Conservation (phyloP, 2,113 vertebrate species). For the Nettapus auritus region DNA sequence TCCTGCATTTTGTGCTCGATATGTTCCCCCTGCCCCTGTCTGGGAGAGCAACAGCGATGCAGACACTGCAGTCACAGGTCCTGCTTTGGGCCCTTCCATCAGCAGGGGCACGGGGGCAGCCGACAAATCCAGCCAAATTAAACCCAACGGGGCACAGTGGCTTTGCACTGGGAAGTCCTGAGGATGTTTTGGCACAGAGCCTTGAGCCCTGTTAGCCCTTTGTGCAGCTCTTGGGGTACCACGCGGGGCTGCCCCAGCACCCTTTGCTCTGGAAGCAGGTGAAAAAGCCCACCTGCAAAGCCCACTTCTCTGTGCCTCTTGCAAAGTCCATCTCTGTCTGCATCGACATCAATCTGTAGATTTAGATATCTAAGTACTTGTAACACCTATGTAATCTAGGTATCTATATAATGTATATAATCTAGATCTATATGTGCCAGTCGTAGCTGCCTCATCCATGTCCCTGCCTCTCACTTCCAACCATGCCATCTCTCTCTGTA, state of each 20-base stretch:
- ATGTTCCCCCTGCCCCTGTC: too few relatives aligned
- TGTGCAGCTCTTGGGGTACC: background rate
- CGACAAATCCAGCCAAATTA: background rate
- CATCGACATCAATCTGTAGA: background rate
- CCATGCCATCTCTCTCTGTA: too few relatives aligned
- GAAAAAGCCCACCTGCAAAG: background rate
- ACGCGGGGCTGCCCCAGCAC: rapidly evolving
- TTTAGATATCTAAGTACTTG: too few relatives aligned
- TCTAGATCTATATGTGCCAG: too few relatives aligned
- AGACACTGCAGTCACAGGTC: too few relatives aligned
- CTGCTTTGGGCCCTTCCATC: too few relatives aligned
- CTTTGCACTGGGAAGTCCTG: background rate
- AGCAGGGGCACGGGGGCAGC: background rate
- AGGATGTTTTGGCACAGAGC: too few relatives aligned
- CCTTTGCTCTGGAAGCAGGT: background rate
- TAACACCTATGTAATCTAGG: background rate
- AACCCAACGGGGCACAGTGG: background rate
- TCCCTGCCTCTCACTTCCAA: background rate
- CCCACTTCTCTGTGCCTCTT: background rate
- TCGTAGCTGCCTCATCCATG: background rate
- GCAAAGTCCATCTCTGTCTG: background rate
- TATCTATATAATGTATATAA: background rate
- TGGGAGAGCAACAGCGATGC: background rate
- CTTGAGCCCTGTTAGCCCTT: background rate
- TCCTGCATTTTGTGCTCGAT: background rate